Evolutionary conservation across 2,888 invertebrate genomes (phyloP).

Genomic region (Theristus sp.): DNA sequence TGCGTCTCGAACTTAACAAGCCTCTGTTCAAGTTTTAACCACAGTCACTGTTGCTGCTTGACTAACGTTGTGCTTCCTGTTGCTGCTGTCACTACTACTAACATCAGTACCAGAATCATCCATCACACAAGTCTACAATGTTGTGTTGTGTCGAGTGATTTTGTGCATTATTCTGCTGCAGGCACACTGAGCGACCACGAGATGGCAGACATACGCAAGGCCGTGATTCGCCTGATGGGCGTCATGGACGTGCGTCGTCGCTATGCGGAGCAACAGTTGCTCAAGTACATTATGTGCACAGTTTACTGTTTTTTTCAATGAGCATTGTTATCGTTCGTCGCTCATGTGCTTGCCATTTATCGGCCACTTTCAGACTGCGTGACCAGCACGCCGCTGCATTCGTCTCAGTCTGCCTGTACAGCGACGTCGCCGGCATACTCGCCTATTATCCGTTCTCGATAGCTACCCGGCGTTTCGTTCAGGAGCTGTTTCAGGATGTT

Average conservation of each 20-base stretch:
- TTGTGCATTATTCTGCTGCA: too few relatives aligned
- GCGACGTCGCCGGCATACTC: conserved; percentile 63
- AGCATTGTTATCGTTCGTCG: too few relatives aligned
- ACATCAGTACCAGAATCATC: too few relatives aligned
- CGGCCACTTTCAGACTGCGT: conserved; percentile 37
- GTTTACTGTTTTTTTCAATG: too few relatives aligned
- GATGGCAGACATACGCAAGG: background rate
- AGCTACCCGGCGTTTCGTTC: conserved; percentile 63
- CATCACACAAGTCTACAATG: too few relatives aligned
- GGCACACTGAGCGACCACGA: background rate
- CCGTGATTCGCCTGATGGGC: background rate
- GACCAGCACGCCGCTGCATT: conserved; percentile 40
- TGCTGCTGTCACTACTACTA: background rate
- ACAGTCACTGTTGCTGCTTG: too few relatives aligned
- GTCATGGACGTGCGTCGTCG: conserved; percentile 29
- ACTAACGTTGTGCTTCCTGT: background rate
- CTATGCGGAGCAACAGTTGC: conserved; percentile 58
- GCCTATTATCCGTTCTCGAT: conserved; percentile 61
- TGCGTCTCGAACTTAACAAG: too few relatives aligned
- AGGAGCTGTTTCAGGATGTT: conserved; percentile 75
- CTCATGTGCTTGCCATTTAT: too few relatives aligned
- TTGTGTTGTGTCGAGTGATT: too few relatives aligned
- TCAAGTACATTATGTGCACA: conserved; percentile 38
- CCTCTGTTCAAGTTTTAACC: too few relatives aligned
- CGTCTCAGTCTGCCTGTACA: conserved; percentile 71